Percentiles rank a stretch among this genome's conserved stretches.
These are phyloP conservation scores for Hemicordylus capensis DNA, from an alignment of 2,113 vertebrate genomes.

Conservation along the genomic window DNA sequence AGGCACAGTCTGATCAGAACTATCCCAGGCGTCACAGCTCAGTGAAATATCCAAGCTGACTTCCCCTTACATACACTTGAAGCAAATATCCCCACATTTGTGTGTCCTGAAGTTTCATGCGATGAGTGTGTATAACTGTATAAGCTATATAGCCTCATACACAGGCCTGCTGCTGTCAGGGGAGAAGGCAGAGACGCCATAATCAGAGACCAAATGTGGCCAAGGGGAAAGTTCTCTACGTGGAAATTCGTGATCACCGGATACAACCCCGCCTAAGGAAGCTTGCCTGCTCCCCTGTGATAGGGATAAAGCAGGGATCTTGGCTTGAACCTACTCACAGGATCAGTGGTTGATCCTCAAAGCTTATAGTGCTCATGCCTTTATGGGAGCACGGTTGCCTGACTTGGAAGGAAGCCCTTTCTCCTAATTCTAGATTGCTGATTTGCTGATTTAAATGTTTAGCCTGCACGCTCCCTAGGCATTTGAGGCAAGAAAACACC, in stretches of 20 bases:
- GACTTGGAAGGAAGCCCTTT: background rate
- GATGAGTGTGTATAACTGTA: constrained; percentile 14
- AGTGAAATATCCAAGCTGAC: constrained; percentile 71
- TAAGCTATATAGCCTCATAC: background rate
- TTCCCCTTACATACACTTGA: constrained; percentile 46
- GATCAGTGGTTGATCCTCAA: background rate
- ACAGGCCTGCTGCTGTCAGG: background rate
- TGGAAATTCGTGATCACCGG: background rate
- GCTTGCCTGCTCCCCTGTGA: background rate
- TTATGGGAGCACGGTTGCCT: background rate
- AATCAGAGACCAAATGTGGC: background rate
- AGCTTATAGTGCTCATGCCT: background rate
- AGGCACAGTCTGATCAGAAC: constrained; percentile 56
- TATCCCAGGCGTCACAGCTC: constrained; percentile 51
- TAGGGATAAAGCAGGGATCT: background rate
- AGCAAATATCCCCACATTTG: constrained; percentile 47
- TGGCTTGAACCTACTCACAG: background rate
- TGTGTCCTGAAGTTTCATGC: constrained; percentile 53
- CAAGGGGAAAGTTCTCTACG: background rate
- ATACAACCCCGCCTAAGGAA: background rate
- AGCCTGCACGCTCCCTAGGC: background rate
- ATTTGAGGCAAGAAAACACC: background rate
- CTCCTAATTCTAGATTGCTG: background rate
- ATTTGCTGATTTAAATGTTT: background rate
- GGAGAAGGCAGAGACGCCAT: too few species aligned